These are phyloP conservation scores for Cantharis flavilabris DNA, from an alignment of 2,888 invertebrate genomes.

Conservation along the genomic window DNA sequence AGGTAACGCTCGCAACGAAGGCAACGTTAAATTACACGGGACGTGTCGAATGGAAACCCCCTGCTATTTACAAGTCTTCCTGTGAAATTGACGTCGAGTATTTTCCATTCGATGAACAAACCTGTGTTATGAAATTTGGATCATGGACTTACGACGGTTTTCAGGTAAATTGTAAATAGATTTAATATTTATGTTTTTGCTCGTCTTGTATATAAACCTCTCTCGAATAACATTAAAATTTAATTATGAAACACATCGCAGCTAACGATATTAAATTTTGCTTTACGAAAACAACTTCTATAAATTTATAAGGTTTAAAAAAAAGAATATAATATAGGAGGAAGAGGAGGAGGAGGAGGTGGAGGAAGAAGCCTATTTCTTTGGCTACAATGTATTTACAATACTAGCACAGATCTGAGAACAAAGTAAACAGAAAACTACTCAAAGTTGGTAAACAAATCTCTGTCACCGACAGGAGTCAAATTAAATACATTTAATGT, in stretches of 20 bases:
- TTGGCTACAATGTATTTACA: neutral
- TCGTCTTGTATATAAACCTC: neutral
- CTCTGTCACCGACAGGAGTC: slow-evolving; percentile 6
- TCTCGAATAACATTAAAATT: neutral
- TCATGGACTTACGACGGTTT: slow-evolving; percentile 86
- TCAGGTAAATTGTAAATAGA: slow-evolving; percentile 60
- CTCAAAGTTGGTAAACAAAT: neutral
- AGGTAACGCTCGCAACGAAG: slow-evolving; percentile 82
- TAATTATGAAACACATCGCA: neutral
- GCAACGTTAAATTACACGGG: slow-evolving; percentile 82
- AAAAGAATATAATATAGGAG: too few species aligned
- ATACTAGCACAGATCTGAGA: neutral
- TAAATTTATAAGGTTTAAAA: neutral
- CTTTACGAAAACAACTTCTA: neutral
- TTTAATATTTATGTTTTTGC: neutral
- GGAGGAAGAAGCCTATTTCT: neutral
- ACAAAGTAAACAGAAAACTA: neutral
- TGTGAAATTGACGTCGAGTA: slow-evolving; percentile 87
- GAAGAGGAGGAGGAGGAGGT: too few species aligned
- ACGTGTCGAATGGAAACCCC: slow-evolving; percentile 87
- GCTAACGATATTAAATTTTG: neutral
- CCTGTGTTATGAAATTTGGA: slow-evolving; percentile 86
- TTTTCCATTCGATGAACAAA: slow-evolving; percentile 86
- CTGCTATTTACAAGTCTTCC: slow-evolving; percentile 90
- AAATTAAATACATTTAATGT: slow-evolving; percentile 1